phyloP scores from a whole-genome alignment of 2,113 vertebrate genomes.

The Indri indri region DNA sequence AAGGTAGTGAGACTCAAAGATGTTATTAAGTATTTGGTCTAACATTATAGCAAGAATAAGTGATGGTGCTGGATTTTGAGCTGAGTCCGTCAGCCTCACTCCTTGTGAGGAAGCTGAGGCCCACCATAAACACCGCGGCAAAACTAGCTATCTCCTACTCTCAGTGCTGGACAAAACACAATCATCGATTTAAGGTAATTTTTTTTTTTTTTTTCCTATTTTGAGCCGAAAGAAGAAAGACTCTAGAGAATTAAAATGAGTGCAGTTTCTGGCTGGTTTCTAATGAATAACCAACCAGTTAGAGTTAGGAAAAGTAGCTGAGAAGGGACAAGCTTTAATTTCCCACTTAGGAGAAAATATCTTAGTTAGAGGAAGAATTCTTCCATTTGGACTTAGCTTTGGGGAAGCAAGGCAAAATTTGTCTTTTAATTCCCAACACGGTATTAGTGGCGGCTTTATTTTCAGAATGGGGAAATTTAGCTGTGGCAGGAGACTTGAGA shows the following conservation, averaged over 20 bases:
- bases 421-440: neutral
- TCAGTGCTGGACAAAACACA: neutral
- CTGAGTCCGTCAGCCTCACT: neutral
- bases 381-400: neutral
- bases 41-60: neutral
- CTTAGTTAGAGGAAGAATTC: neutral
- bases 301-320: conserved; percentile 36
- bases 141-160: neutral
- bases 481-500: neutral
- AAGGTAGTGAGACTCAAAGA: neutral
- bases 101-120: neutral
- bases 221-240: neutral
- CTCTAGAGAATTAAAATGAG: neutral
- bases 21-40: neutral
- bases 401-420: neutral
- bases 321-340: conserved; percentile 22
- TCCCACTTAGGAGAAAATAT: conserved; percentile 24
- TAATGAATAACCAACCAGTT: conserved; percentile 26
- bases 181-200: neutral
- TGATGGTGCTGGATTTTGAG: neutral
- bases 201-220: neutral
- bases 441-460: neutral
- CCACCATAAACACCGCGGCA: neutral
- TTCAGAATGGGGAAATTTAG: conserved; percentile 29
- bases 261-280: neutral